Conservation (phyloP, 2,113 vertebrate genomes). For the Stegostoma tigrinum region DNA sequence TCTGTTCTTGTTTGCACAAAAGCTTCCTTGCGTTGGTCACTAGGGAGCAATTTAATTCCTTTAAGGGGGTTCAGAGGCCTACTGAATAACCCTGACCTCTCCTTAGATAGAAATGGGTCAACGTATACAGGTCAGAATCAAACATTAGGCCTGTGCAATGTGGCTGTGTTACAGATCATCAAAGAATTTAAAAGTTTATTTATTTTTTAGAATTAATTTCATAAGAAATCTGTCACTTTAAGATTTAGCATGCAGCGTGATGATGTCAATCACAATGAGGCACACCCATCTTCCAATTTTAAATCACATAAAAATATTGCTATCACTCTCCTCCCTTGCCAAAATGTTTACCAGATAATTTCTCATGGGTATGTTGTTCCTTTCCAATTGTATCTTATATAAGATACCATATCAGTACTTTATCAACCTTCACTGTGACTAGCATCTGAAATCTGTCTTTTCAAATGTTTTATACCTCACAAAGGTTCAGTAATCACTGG, state of each 20-base stretch:
- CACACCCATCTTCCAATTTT: background rate
- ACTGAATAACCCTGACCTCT: background rate
- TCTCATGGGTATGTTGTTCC: background rate
- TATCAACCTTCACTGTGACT: background rate
- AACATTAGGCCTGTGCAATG: background rate
- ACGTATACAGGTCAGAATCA: background rate
- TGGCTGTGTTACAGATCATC: background rate
- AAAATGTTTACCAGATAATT: background rate
- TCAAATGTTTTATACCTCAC: background rate
- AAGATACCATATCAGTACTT: background rate
- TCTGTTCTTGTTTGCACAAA: too few species aligned
- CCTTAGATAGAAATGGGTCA: background rate
- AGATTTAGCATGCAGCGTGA: background rate
- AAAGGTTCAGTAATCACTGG: background rate
- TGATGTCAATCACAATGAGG: background rate
- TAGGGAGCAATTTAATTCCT: background rate
- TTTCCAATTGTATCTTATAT: background rate
- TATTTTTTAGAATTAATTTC: background rate
- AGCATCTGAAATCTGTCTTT: background rate
- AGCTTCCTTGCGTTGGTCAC: background rate
- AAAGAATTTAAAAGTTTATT: background rate
- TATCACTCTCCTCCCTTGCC: background rate
- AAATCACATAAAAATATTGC: background rate
- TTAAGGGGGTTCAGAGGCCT: too few species aligned
- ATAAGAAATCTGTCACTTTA: background rate